A percentile compares a stretch with the other conserved stretches of the same genome.
Evolutionary conservation across 2,797 vertebrate species (phyloP).

Genomic region (Cossypha caffra): DNA sequence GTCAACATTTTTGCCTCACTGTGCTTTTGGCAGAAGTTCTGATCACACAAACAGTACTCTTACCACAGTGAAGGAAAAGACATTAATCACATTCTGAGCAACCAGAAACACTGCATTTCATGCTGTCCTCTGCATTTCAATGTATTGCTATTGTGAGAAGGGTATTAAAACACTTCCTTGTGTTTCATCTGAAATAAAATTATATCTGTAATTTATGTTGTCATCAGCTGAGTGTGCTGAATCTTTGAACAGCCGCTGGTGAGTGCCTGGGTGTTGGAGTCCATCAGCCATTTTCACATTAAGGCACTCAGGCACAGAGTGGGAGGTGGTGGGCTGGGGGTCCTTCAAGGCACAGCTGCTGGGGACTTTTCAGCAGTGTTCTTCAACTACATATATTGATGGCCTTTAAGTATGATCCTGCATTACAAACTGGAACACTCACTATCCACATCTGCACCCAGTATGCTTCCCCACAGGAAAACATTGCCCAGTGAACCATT

Average conservation of each 20-base stretch:
- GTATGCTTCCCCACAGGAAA: rapidly evolving
- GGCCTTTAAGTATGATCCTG: neutral
- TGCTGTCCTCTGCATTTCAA: neutral
- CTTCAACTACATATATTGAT: neutral
- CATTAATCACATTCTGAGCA: neutral
- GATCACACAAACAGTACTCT: neutral
- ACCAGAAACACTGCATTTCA: neutral
- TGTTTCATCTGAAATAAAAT: neutral
- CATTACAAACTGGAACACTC: neutral
- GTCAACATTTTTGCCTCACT: neutral
- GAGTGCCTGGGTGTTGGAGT: neutral
- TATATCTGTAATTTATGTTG: neutral
- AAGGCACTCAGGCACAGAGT: neutral
- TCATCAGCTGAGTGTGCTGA: neutral
- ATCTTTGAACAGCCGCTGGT: neutral
- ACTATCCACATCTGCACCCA: neutral
- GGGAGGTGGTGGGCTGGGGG: neutral
- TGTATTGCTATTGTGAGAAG: neutral
- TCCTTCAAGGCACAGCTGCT: neutral
- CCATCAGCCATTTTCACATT: rapidly evolving
- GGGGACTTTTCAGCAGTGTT: neutral
- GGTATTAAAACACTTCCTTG: neutral
- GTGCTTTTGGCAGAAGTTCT: neutral
- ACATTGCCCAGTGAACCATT: rapidly evolving
- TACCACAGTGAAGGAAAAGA: neutral